A percentile compares a stretch with the other conserved stretches of the same genome.
These are phyloP conservation scores for Ctenosaura bakeri DNA, from an alignment of 2,797 vertebrate genomes.

Conservation along the genomic window DNA sequence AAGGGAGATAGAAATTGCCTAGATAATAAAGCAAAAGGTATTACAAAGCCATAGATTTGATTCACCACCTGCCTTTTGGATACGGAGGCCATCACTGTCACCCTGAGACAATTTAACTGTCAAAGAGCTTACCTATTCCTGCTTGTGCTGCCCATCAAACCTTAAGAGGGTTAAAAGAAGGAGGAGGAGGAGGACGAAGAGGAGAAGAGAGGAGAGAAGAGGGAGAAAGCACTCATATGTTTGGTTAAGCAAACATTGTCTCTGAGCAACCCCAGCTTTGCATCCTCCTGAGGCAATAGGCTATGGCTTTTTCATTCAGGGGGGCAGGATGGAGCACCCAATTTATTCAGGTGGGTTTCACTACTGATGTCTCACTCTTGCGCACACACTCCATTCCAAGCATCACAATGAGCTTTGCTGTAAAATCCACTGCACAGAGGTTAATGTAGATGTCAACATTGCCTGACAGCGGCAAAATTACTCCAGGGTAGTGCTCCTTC, in stretches of 20 bases:
- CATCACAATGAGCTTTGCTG: slow-evolving; percentile 88
- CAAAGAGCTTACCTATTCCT: slow-evolving; percentile 42
- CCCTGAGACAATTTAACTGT: slow-evolving; percentile 47
- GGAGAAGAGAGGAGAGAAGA: neutral
- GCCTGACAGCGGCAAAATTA: slow-evolving; percentile 87
- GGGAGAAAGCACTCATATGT: slow-evolving; percentile 50
- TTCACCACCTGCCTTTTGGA: slow-evolving; percentile 30
- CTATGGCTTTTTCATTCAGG: slow-evolving; percentile 44
- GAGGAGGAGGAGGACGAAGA: neutral
- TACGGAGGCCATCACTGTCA: slow-evolving; percentile 35
- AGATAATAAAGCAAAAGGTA: neutral
- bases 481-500: slow-evolving; percentile 84
- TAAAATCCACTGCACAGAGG: slow-evolving; percentile 85
- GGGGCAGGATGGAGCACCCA: slow-evolving; percentile 56
- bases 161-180: slow-evolving; percentile 39
- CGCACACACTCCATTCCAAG: slow-evolving; percentile 43
- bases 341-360: slow-evolving; percentile 71
- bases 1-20: neutral
- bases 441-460: slow-evolving; percentile 93
- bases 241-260: slow-evolving; percentile 48
- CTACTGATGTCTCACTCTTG: slow-evolving; percentile 52
- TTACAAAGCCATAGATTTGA: neutral
- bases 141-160: slow-evolving; percentile 49
- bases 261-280: slow-evolving; percentile 60
- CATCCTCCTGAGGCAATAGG: neutral